phyloP scores from a whole-genome alignment of 1,140 invertebrate genomes.

The Drosophila kikkawai region DNA sequence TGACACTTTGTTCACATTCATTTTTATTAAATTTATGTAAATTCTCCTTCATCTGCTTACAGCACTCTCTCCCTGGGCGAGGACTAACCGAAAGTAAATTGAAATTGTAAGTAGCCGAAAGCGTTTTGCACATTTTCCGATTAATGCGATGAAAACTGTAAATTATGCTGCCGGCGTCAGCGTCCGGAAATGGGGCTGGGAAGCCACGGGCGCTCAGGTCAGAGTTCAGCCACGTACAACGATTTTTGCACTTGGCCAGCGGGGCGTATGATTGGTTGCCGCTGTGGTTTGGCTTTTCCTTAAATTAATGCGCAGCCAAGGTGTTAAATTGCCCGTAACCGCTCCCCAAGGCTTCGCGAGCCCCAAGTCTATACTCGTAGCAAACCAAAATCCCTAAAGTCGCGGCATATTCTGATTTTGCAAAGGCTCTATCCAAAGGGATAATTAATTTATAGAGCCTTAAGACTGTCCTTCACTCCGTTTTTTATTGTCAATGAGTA shows the following conservation, averaged over 20 bases:
- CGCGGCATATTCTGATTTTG: constrained; percentile 1
- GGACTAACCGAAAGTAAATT: constrained; percentile 50
- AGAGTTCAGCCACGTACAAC: constrained; percentile 48
- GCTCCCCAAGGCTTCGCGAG: not conserved
- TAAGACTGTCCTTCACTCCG: not conserved
- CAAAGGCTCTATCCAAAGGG: constrained; percentile 7
- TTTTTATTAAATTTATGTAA: constrained; percentile 52
- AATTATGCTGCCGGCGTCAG: constrained; percentile 68
- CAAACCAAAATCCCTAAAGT: constrained; percentile 8
- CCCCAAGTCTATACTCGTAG: no score
- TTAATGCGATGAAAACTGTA: constrained; percentile 55
- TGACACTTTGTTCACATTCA: constrained; percentile 37
- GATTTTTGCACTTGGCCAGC: constrained; percentile 43
- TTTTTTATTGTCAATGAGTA: not conserved
- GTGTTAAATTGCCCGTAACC: constrained; percentile 58
- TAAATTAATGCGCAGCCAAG: constrained; percentile 42
- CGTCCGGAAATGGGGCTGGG: constrained; percentile 9
- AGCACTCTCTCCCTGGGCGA: constrained; percentile 23
- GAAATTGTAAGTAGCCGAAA: constrained; percentile 54
- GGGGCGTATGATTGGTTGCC: constrained; percentile 64
- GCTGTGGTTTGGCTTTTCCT: constrained; percentile 15
- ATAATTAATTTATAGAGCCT: constrained; percentile 45
- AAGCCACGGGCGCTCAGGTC: constrained; percentile 14
- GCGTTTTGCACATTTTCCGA: constrained; percentile 54
- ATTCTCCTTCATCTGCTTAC: constrained; percentile 31